A percentile compares a stretch with the other conserved stretches of the same genome.
These are phyloP conservation scores for Acronicta alni DNA, from an alignment of 2,888 invertebrate genomes.

Conservation along the genomic window DNA sequence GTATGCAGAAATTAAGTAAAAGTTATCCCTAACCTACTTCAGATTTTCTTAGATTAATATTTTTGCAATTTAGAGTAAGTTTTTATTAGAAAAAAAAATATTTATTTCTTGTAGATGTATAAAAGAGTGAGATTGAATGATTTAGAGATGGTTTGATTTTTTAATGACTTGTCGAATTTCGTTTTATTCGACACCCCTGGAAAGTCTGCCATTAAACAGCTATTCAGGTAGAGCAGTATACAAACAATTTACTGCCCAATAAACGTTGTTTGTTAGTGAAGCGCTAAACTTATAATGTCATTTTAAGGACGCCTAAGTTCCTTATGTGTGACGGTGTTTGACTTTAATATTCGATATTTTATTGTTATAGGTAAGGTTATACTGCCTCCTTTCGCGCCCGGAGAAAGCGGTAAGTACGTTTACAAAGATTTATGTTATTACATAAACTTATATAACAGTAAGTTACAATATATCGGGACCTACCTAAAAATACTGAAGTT, in stretches of 20 bases:
- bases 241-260: constrained; percentile 67
- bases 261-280: constrained; percentile 59
- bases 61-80: too few relatives aligned
- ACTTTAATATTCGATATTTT: constrained; percentile 64
- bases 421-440: constrained; percentile 31
- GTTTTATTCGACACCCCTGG: constrained; percentile 28
- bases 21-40: too few relatives aligned
- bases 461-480: constrained; percentile 3
- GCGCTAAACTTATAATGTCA: constrained; percentile 60
- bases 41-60: too few relatives aligned
- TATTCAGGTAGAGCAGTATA: constrained; percentile 54
- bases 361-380: constrained; percentile 71
- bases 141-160: constrained; percentile 4
- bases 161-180: constrained; percentile 8
- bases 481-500: not conserved
- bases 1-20: too few relatives aligned
- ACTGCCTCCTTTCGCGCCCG: constrained; percentile 19
- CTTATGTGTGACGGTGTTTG: constrained; percentile 57
- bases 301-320: constrained; percentile 61
- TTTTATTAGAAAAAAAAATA: too few relatives aligned
- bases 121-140: too few relatives aligned
- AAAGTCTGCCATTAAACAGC: constrained; percentile 41
- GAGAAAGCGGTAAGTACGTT: constrained; percentile 56
- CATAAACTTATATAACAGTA: constrained; percentile 12
- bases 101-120: too few relatives aligned